Evolutionary conservation across 2,797 vertebrate species (phyloP).

Genomic region (Rhinella marina): DNA sequence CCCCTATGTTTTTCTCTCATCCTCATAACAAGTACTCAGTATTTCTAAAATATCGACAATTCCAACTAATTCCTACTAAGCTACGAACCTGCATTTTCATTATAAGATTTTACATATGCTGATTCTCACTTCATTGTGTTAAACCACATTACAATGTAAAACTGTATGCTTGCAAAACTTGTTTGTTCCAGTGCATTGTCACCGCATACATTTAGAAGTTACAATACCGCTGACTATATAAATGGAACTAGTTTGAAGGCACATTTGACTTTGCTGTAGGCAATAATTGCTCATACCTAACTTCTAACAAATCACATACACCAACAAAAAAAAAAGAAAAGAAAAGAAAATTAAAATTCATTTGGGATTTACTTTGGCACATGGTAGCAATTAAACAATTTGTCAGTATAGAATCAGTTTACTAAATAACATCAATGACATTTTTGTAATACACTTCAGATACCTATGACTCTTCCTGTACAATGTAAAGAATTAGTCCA

Average conservation of each 20-base stretch:
- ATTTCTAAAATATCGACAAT: neutral
- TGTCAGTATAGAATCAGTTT: neutral
- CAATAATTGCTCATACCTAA: conserved; percentile 12
- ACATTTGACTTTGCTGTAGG: conserved; percentile 41
- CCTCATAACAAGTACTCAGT: neutral
- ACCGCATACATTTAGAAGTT: neutral
- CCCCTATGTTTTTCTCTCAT: no score
- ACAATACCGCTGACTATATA: neutral
- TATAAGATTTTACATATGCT: neutral
- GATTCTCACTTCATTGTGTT: neutral
- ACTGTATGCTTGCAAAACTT: neutral
- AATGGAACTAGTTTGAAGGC: conserved; percentile 33
- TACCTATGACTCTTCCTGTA: neutral
- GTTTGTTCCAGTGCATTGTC: neutral
- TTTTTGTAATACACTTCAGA: neutral
- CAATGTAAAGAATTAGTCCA: neutral
- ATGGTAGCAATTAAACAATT: conserved; percentile 20
- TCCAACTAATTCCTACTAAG: neutral
- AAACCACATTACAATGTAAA: neutral
- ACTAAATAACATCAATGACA: neutral
- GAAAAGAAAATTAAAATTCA: neutral
- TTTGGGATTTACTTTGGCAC: conserved; percentile 13
- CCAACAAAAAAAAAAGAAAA: no score
- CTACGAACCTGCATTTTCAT: neutral
- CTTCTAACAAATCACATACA: conserved; percentile 12